These are phyloP conservation scores for Megalurothrips usitatus DNA, from an alignment of 2,888 invertebrate species.

Conservation along the genomic window DNA sequence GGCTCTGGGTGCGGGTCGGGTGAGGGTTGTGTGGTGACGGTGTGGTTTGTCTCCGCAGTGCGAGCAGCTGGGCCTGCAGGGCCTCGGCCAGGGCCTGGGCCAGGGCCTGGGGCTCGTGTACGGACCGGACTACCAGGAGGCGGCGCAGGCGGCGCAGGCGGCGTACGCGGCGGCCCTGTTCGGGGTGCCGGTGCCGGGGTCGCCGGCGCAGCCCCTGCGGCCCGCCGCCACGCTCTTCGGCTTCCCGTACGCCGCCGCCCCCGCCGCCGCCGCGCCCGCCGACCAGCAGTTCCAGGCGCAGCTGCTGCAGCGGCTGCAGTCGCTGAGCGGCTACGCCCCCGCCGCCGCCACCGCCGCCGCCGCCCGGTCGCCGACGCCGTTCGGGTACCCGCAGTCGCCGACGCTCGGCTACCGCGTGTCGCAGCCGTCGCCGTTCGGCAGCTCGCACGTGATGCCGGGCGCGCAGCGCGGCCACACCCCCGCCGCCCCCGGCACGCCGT, in stretches of 20 bases:
- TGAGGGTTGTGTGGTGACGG: background rate
- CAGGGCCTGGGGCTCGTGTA: slow-evolving; percentile 39
- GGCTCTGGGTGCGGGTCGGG: no score
- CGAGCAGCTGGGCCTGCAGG: background rate
- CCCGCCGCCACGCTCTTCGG: slow-evolving; percentile 36
- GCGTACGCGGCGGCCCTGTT: slow-evolving; percentile 16
- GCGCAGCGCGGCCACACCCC: slow-evolving; percentile 39
- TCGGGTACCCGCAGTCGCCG: slow-evolving; percentile 40
- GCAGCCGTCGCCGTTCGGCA: slow-evolving; percentile 21
- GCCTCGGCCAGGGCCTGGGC: slow-evolving; percentile 37
- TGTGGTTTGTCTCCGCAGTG: background rate
- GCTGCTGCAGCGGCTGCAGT: slow-evolving; percentile 51
- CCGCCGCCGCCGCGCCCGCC: slow-evolving; percentile 42
- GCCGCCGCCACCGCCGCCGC: slow-evolving; percentile 45
- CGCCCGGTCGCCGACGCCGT: slow-evolving; percentile 48
- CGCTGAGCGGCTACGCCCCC: slow-evolving; percentile 42
- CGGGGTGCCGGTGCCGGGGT: slow-evolving; percentile 28
- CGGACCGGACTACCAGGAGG: slow-evolving; percentile 42
- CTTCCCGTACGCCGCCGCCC: slow-evolving; percentile 40
- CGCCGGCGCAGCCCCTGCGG: slow-evolving; percentile 33
- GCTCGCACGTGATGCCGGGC: slow-evolving; percentile 4
- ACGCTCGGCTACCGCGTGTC: slow-evolving; percentile 27
- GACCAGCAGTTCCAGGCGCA: slow-evolving; percentile 49
- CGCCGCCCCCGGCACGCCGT: slow-evolving; percentile 47
- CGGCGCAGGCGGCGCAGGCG: slow-evolving; percentile 40